Base-by-base conservation (phyloP, 1,140 invertebrate genomes). In the Ptiloglossa arizonensis region DNA sequence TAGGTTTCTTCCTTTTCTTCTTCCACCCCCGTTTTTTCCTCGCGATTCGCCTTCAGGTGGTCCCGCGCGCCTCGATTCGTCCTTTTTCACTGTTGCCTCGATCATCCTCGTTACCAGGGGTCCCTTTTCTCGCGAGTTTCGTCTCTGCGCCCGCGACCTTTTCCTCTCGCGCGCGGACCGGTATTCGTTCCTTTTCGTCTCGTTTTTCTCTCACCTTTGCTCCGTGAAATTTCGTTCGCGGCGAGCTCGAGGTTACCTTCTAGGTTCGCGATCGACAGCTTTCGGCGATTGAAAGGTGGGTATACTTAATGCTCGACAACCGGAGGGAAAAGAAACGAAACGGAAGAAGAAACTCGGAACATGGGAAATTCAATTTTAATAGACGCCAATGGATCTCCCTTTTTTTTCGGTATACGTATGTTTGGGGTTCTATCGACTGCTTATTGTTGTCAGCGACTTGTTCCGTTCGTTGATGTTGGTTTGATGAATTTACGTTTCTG, bases 101-200 rank as follows among this genome's bases (percentile, higher is more conserved):
- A 76, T 76, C 64, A 68, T 76, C 73, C 64, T 69, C 41, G 73
- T 68, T 68, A 75, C 62, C 59, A 17, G n/a, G 2, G 50, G 13
- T 44, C 41, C 22, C 56, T 24, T 24, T 24, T 13, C n/a, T 35
- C 44, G 44, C 32, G n/a, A 4, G 22, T 32, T 22, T 32, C n/a
- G 41, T 46, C 48, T 17, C 17, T 5, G 27, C n/a, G 11, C 11
- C 19, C 11, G 27, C 50, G 29, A 57, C n/a, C 52, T 74, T 46
- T 46, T 44, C 38, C 27, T 38, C 29, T 24, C 6, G 38, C 38
- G 1, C 56, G 15, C 41, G 50, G 48, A 66, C 71, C 60, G 35
- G 22, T 29, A 64, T 52, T 27, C 29, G 9, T n/a, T 59, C 44
- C 22, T 75, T 29, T 50, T 68, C 48, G 35, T 66, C 22, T 74